Evolutionary conservation across 2,113 vertebrate genomes (phyloP).

Genomic region (Peucedramus taeniatus): DNA sequence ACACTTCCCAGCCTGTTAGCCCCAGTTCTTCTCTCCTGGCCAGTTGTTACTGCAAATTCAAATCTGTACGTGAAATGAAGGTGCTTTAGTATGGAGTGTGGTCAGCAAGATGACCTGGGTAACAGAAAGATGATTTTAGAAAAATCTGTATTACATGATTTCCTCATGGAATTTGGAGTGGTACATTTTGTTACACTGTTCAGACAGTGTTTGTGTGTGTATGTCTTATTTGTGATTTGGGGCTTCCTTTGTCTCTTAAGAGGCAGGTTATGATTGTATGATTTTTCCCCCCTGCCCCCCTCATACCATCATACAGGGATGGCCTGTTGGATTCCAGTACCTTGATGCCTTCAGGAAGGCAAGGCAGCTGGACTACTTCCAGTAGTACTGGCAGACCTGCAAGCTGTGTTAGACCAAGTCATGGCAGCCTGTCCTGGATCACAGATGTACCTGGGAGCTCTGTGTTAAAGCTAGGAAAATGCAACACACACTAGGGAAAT

Average conservation of each 20-base stretch:
- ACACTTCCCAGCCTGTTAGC: slow-evolving; percentile 19
- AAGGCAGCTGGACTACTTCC: neutral
- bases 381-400: neutral
- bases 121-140: neutral
- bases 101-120: neutral
- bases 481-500: neutral
- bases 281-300: neutral
- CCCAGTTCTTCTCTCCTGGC: neutral
- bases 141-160: neutral
- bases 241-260: neutral
- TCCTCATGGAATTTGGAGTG: neutral
- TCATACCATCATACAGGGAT: neutral
- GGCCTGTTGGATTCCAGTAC: neutral
- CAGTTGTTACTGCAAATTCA: neutral
- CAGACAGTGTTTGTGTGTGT: neutral
- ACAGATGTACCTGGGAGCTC: neutral
- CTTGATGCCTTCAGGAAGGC: neutral
- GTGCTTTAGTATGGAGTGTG: neutral
- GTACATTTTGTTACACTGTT: neutral
- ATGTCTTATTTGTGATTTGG: neutral
- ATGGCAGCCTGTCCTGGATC: neutral
- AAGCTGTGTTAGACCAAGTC: neutral
- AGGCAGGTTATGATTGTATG: neutral
- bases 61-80: neutral
- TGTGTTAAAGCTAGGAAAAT: neutral